A percentile compares a stretch with the other conserved stretches of the same genome.
phyloP scores from a whole-genome alignment of 2,797 vertebrate genomes.

The Tapirus indicus region DNA sequence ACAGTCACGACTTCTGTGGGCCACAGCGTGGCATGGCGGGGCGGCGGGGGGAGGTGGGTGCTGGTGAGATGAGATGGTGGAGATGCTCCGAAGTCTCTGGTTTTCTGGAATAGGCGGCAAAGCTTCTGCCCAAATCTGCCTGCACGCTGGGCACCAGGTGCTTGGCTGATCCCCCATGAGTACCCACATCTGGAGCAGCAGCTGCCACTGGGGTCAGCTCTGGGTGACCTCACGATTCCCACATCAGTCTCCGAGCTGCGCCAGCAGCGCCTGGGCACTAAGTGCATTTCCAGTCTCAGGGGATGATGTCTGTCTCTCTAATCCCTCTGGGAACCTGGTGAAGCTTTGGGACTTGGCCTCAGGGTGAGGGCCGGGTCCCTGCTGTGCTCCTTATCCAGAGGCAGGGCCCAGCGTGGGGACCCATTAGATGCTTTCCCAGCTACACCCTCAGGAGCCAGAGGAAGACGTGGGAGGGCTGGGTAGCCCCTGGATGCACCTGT shows the following conservation, averaged over 20 bases:
- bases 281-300: accelerated
- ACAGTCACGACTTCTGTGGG: not conserved
- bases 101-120: not conserved
- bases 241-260: accelerated
- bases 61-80: too few relatives aligned
- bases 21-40: not conserved
- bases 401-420: not conserved
- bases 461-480: accelerated
- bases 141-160: accelerated
- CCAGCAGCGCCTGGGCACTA: accelerated
- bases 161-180: not conserved
- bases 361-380: accelerated
- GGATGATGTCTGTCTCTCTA: accelerated
- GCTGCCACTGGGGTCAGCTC: accelerated
- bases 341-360: not conserved
- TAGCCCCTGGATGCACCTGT: accelerated
- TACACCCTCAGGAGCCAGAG: not conserved
- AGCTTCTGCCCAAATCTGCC: not conserved
- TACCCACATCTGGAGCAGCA: not conserved
- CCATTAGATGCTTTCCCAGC: not conserved
- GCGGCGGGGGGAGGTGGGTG: too few relatives aligned
- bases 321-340: accelerated
- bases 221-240: accelerated
- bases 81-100: accelerated
- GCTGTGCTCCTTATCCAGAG: too few relatives aligned